Evolutionary conservation across 2,113 vertebrate species (phyloP).

Genomic region (Morone chrysops): DNA sequence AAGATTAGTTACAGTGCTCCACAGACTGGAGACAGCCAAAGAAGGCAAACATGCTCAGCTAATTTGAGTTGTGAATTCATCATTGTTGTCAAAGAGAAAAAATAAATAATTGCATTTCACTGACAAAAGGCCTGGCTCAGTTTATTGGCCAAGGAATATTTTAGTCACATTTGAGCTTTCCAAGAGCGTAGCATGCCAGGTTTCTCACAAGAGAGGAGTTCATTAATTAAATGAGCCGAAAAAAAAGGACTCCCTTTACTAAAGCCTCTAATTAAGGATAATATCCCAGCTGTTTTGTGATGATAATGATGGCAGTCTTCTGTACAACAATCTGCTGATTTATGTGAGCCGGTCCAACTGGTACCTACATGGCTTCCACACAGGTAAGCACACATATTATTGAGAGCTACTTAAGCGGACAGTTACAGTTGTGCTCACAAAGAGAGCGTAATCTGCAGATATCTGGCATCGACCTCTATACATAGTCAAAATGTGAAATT

Average conservation of each 20-base stretch:
- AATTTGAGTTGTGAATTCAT: conserved; percentile 7
- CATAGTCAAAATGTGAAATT: conserved; percentile 4
- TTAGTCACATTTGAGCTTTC: conserved; percentile 14
- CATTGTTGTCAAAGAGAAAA: conserved; percentile 11
- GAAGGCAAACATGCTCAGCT: not conserved
- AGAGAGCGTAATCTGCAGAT: not conserved
- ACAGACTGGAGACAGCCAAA: not conserved
- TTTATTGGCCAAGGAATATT: conserved; percentile 17
- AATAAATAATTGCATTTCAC: conserved; percentile 30
- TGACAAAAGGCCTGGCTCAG: conserved; percentile 23
- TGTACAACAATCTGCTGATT: conserved; percentile 24
- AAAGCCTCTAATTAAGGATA: conserved; percentile 55
- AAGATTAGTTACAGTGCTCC: conserved; percentile 13
- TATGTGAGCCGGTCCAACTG: conserved; percentile 5
- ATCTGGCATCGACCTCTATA: conserved; percentile 2
- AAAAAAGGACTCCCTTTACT: conserved; percentile 34
- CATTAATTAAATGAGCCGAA: conserved; percentile 54
- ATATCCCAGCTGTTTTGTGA: conserved; percentile 60
- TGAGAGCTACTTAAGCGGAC: not conserved
- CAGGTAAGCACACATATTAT: not conserved
- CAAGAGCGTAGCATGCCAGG: conserved; percentile 34
- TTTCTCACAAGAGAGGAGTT: conserved; percentile 40
- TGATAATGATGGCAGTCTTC: conserved; percentile 38
- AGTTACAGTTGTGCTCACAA: not conserved
- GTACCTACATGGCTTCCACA: not conserved